Conservation (phyloP, 2,113 vertebrate genomes). For the Leiothrix lutea region DNA sequence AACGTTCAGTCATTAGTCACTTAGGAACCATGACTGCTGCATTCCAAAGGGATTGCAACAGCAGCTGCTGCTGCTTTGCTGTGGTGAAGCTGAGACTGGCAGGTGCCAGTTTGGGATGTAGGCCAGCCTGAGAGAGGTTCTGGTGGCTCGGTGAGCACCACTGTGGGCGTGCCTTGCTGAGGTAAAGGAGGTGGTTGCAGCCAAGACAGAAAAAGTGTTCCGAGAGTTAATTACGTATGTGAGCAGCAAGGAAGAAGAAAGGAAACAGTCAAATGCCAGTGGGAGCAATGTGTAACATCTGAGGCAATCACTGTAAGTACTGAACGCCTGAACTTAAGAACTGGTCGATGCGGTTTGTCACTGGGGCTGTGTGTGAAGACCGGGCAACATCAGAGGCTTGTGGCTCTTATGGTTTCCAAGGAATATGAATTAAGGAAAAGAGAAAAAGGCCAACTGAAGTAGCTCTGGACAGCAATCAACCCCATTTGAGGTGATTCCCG, state of each 20-base stretch:
- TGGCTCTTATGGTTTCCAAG: slow-evolving; percentile 61
- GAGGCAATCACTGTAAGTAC: slow-evolving; percentile 47
- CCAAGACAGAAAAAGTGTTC: slow-evolving; percentile 40
- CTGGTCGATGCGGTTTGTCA: slow-evolving; percentile 63
- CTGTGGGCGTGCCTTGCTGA: neutral
- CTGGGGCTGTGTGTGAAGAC: neutral
- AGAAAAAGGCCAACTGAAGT: slow-evolving; percentile 15
- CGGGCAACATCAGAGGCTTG: slow-evolving; percentile 51
- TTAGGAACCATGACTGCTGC: slow-evolving; percentile 4
- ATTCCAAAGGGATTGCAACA: slow-evolving; percentile 37
- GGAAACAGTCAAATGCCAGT: slow-evolving; percentile 11
- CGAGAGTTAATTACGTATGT: neutral
- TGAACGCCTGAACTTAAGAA: neutral
- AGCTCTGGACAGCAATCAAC: slow-evolving; percentile 35
- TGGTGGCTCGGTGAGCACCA: neutral
- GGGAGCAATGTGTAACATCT: slow-evolving; percentile 6
- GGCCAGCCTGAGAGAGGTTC: neutral
- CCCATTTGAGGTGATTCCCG: neutral
- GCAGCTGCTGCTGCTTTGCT: slow-evolving; percentile 13
- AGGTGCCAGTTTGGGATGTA: slow-evolving; percentile 1
- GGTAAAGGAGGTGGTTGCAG: neutral
- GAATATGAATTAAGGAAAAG: slow-evolving; percentile 57
- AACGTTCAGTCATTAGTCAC: slow-evolving; percentile 22
- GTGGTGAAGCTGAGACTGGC: neutral
- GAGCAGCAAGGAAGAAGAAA: slow-evolving; percentile 48